Base-by-base conservation (phyloP, 2,797 vertebrate species). In the Schizopygopsis pylzovi region DNA sequence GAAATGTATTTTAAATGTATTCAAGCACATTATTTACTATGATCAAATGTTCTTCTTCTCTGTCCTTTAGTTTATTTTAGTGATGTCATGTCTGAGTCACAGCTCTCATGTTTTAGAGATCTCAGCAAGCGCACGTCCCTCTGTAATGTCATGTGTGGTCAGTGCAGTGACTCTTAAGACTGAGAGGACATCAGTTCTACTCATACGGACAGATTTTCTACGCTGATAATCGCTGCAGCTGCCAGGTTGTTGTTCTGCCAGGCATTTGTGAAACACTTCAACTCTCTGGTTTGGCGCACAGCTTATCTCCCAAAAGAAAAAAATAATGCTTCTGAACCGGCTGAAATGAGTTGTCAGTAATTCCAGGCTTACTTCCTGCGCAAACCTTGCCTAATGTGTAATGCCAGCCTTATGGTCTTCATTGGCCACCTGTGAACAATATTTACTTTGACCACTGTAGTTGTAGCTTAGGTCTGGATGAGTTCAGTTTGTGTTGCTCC, bases 181-280 rank as follows among this genome's bases (percentile, higher is more conserved):
- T 41, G 5, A 77, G 33, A 52, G 45, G 28, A 52, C 0, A 1
- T 41, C 12, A 3, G 10, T 25, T 73, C 68, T 59, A 15, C 16
- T 43, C 77, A 15, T 39, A 25, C 18, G 68, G 22, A n/a, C 56
- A n/a, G 3, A 73, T 75, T 83, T 37, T 47, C 12, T 47, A 75
- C 10, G 20, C 16, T 28, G 49, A 28, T 41, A 76, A 47, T 65
- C 12, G 1, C 25, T n/a, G 16, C 8, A 5, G 56, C 71, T 76
- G 61, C 15, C 59, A 41, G 56, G 56, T 65, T 82, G 39, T 82
- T 67, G 15, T 67, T 61, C 47, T 47, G 16, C 25, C 25, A 22
- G 47, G 52, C 54, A 37, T 33, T 47, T 82, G 39, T 41, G 9
- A 73, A 63, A 56, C n/a, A 54, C 37, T 81, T 72, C 49, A 82